Evolutionary conservation across 2,113 vertebrate genomes (phyloP), one percentile per base, ranked within the genome.

Genomic region (Garra rufa): DNA sequence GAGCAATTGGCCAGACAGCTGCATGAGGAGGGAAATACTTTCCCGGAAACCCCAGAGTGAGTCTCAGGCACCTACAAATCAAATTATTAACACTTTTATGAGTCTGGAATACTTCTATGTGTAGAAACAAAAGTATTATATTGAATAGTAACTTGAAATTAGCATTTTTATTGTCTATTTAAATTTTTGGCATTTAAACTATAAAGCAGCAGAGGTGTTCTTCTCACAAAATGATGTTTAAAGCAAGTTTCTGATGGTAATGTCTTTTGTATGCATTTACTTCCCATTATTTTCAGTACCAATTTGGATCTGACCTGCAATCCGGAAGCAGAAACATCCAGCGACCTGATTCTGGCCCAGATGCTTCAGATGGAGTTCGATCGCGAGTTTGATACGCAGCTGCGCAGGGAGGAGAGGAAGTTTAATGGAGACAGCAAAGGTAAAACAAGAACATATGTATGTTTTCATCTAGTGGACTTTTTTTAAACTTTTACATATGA

Each of bases 331-430:
- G 98, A 99, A 4, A 99, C 98, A 1, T 92, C 95, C 75, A 99
- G 96, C 6, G 98, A 99, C 91, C 93, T 97, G 83, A 96, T 99
- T 95, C 92, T 99, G 67, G 98, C 98, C 57, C 96, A 98, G 92
- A 98, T 99, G 98, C 93, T 99, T 82, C 98, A 99, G 93, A 97
- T 97, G 96, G 95, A 99, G 89, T 99, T 97, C 81, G 98, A 99
- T 89, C 94, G 95, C n/a, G 98, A 99, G 90, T 99, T 96, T 7
- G 98, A 99, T 28, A 94, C 96, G 0, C 98, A 99, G 90, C 96
- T 99, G 57, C 95, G 95, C 1, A 95, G 95, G 7, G 98, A 99
- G 88, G 98, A 99, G 91, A 98, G 94, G 90, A 99, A 98, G 85
- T 97, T 99, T 91, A 99, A 99, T 44, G 97, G 98, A 9, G 97